These are phyloP conservation scores for Pandemis corylana DNA, from an alignment of 2,888 invertebrate species.

Conservation along the genomic window DNA sequence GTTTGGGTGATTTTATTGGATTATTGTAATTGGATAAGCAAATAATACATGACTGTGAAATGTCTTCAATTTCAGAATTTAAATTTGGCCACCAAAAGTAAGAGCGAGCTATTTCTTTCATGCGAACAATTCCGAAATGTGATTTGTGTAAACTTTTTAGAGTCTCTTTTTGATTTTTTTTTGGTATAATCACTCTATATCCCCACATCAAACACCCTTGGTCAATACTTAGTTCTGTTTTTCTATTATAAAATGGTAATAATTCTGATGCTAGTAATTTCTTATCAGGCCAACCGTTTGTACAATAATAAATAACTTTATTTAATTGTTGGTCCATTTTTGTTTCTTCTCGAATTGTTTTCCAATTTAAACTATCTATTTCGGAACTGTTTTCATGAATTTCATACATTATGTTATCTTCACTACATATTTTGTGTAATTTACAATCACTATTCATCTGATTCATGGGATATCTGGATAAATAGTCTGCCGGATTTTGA, in stretches of 20 bases:
- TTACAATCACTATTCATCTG: not conserved
- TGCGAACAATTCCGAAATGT: slow-evolving; percentile 37
- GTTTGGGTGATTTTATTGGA: not conserved
- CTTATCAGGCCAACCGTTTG: slow-evolving; percentile 3
- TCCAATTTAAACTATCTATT: slow-evolving; percentile 7
- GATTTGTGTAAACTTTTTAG: not conserved
- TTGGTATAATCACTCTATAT: not conserved
- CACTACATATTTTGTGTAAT: not conserved
- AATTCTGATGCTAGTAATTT: not conserved
- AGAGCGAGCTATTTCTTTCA: slow-evolving; percentile 28
- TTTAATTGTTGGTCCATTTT: not conserved
- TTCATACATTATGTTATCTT: too few species aligned
- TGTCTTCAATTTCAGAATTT: not conserved
- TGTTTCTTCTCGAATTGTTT: not conserved
- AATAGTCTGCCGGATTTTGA: slow-evolving; percentile 6
- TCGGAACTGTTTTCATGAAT: not conserved
- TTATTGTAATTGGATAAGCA: not conserved
- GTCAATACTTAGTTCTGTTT: slow-evolving; percentile 4
- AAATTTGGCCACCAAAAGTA: slow-evolving; percentile 13
- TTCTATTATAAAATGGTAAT: not conserved
- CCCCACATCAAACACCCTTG: slow-evolving; percentile 13
- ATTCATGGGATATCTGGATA: slow-evolving; percentile 4
- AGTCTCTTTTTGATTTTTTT: not conserved
- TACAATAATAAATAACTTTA: not conserved
- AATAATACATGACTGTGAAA: not conserved